Conservation (phyloP, 2,797 vertebrate species). For the Falco novaeseelandiae region DNA sequence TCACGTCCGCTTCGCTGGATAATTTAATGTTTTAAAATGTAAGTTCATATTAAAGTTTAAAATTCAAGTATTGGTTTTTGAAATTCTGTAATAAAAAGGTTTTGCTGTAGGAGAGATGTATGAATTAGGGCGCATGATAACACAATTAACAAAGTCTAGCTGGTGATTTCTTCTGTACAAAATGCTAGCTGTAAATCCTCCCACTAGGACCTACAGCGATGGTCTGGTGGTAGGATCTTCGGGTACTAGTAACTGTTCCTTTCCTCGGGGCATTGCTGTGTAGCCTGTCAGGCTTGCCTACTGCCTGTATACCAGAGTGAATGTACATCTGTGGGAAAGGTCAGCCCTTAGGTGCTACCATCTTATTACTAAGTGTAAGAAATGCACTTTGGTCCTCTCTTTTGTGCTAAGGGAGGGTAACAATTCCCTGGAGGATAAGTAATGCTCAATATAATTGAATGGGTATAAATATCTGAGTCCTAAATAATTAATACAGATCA, state of each 20-base stretch:
- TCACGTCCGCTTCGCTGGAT: slow-evolving; percentile 61
- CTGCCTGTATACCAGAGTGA: background rate
- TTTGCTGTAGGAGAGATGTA: slow-evolving; percentile 66
- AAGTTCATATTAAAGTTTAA: slow-evolving; percentile 70
- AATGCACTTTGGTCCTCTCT: background rate
- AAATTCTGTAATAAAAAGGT: slow-evolving; percentile 64
- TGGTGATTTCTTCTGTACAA: slow-evolving; percentile 65
- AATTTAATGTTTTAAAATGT: slow-evolving; percentile 75
- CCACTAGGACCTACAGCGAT: background rate
- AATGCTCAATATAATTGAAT: slow-evolving; percentile 42
- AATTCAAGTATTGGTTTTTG: slow-evolving; percentile 73
- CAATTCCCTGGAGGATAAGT: background rate
- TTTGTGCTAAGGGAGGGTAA: background rate
- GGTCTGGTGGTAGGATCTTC: background rate
- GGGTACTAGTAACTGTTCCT: background rate
- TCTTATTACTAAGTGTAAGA: background rate
- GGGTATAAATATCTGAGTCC: slow-evolving; percentile 48
- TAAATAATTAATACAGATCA: slow-evolving; percentile 60
- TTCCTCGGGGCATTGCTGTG: background rate
- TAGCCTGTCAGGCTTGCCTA: background rate
- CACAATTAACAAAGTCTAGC: slow-evolving; percentile 69
- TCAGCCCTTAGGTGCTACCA: background rate
- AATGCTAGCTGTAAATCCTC: slow-evolving; percentile 58
- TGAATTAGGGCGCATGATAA: slow-evolving; percentile 61
- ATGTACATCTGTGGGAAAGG: background rate